Base-by-base conservation (phyloP, 53 echinoderm and acorn worm species). In the Echinarachnius parma region DNA sequence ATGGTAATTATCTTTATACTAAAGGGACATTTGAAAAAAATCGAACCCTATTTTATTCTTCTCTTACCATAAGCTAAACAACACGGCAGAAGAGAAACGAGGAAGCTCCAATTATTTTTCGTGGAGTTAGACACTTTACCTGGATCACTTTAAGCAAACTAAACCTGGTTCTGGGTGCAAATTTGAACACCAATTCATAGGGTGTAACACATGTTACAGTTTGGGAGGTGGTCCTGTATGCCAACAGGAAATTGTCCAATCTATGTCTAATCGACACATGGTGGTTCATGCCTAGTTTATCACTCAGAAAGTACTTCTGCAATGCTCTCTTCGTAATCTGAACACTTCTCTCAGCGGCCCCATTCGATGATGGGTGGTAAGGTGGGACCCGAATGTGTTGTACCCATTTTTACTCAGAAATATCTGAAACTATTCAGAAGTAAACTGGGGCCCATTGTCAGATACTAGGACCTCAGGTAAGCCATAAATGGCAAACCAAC, bases 401-500 rank as follows among this genome's bases (percentile, higher is more conserved):
- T 25, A 80, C 69, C 10, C 75, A 39, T 42, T 56, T 75, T 28
- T 20, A 23, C 44, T 54, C 37, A 16, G 44, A 29, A 24, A 42
- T 37, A 19, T 63, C 63, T 0, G 62, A 30, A 61, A 33, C 23
- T 61, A 37, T 1, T 25, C 2, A 57, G 61, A 33, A 61, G 34
- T 61, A 22, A 61, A 61, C 34, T 61, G 61, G 1, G 61, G 61
- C 34, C 61, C 61, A 61, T 61, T 61, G 4, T 61, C 61, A 0
- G 61, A 33, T 4, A 46, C 13, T 26, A 70, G 49, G 39, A 68
- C 80, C 11, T 8, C 28, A 5, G 71, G 71, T 16, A 70, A 13
- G 5, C 80, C 80, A 80, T 67, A 69, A 8, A 50, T 80, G 37
- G 80, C 80, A 69, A 80, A 80, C 80, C 69, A 80, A 14, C 59